Evolutionary conservation across 2,888 invertebrate species (phyloP), one percentile per base, ranked within the genome.

Genomic region (Lapara coniferarum): DNA sequence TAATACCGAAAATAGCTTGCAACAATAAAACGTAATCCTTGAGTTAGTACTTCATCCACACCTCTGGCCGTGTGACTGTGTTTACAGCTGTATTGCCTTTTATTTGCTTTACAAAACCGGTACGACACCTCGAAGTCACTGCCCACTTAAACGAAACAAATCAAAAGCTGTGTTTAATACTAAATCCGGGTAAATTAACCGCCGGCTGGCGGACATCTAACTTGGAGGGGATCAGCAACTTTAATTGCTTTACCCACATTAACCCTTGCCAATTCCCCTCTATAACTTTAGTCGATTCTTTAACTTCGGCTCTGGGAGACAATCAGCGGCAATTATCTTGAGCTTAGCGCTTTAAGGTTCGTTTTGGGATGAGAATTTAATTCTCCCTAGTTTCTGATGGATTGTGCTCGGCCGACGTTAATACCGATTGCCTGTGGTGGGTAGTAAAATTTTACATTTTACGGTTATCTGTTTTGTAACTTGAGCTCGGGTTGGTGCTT

Each of bases 221-320:
- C 67, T 67, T 58, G 67, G 66, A 67, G 67, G 71, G 87, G 91
- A 88, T 91, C 87, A 89, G 81, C 81, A 89, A 91, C 81, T 92
- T 91, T 90, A 90, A 92, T 92, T 88, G 83, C 84, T 78, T 63
- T 77, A 81, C 85, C 88, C 86, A 86, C 89, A 89, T 89, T 88
- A 91, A 90, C 91, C 89, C 91, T 89, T 88, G 86, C 89, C 88
- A 86, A 87, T 88, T 85, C 80, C 74, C 81, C 78, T 73, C 75
- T 87, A 89, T 89, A 90, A 84, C 87, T 88, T 85, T 84, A 88
- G 86, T 86, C 87, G 82, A 90, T 91, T 92, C 89, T 91, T 90
- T 89, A 90, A 91, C 86, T 90, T 88, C 74, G 84, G 85, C 76
- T 78, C 75, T 73, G 77, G 82, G 83, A 83, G 89, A 88, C 89